A percentile compares a stretch with the other conserved stretches of the same genome.
Evolutionary conservation across 2,113 vertebrate species (phyloP).

Genomic region (Pholis gunnellus): DNA sequence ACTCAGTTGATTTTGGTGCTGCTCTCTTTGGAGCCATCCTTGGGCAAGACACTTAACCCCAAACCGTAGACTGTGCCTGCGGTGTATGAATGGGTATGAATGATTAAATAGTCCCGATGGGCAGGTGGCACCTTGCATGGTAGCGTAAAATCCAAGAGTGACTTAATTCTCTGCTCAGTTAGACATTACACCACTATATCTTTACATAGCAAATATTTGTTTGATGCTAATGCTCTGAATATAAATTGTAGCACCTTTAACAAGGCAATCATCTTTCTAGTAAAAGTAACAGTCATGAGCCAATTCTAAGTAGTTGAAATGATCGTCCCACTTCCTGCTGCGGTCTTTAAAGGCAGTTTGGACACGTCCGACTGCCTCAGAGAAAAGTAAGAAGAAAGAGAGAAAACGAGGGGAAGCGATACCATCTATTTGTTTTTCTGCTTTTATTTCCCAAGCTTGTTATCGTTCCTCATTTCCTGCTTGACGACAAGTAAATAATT

Average conservation of each 20-base stretch:
- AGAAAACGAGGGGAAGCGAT: constrained; percentile 51
- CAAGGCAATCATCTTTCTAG: neutral
- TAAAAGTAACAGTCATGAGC: neutral
- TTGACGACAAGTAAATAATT: constrained; percentile 80
- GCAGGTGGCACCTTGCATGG: neutral
- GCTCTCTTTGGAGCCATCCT: neutral
- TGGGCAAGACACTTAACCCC: neutral
- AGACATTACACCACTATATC: neutral
- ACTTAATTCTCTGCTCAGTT: neutral
- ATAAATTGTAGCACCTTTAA: neutral
- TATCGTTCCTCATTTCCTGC: constrained; percentile 83
- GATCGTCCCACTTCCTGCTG: constrained; percentile 16
- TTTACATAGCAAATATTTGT: neutral
- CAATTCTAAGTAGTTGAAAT: neutral
- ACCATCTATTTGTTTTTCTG: constrained; percentile 80
- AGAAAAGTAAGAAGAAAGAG: constrained; percentile 31
- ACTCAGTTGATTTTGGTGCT: neutral
- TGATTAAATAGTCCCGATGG: neutral
- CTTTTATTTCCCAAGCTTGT: constrained; percentile 83
- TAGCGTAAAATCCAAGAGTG: neutral
- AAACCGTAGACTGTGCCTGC: neutral
- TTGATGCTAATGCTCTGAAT: neutral
- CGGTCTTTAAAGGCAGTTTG: constrained; percentile 7
- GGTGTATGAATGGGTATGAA: neutral
- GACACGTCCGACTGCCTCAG: constrained; percentile 4